Evolutionary conservation across 2,888 invertebrate genomes (phyloP), one percentile per base, ranked within the genome.

Genomic region (Empis stercorea): DNA sequence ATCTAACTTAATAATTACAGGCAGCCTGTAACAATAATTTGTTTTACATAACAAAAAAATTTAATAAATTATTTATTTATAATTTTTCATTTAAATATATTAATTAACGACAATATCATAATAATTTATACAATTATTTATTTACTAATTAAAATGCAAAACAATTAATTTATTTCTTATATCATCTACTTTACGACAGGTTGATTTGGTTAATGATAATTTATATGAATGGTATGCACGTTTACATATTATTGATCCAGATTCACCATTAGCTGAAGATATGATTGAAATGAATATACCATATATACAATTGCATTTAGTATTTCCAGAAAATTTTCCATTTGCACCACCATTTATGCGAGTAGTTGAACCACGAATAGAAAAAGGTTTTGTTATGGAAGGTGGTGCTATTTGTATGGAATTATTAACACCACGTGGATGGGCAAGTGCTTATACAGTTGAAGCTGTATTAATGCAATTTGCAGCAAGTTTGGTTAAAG

Each of bases 321-420:
- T 83, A 54, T 89, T 89, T 70, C 89, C 89, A 14, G 87, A 89
- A 61, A 88, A 87, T 64, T 89, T 89, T 61, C 89, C 89, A 38
- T 89, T 89, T 62, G 84, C 86, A 37, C 89, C 89, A 45, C 89
- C 89, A 38, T 89, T 89, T 66, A 85, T 83, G 73, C 76, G 83
- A 56, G 84, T 84, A 39, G 84, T 84, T 66, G 84, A 85, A 59
- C 85, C 85, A 10, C 73, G 81, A 64, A 82, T 85, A 71, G 84
- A 84, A 62, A 83, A 83, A 63, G 88, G 87, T 36, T 89, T 87
- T 63, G 88, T 89, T 20, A 88, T 89, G 88, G 87, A 88, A 70
- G 87, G 87, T 48, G 87, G 88, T 36, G 88, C 88, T 40, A 89
- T 89, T 60, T 87, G 87, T 62, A 88, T 89, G 87, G 88, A 89